Percentiles rank a stretch among this genome's conserved stretches.
These are phyloP conservation scores for Oenanthe melanoleuca DNA, from an alignment of 2,113 vertebrate genomes.

Conservation along the genomic window DNA sequence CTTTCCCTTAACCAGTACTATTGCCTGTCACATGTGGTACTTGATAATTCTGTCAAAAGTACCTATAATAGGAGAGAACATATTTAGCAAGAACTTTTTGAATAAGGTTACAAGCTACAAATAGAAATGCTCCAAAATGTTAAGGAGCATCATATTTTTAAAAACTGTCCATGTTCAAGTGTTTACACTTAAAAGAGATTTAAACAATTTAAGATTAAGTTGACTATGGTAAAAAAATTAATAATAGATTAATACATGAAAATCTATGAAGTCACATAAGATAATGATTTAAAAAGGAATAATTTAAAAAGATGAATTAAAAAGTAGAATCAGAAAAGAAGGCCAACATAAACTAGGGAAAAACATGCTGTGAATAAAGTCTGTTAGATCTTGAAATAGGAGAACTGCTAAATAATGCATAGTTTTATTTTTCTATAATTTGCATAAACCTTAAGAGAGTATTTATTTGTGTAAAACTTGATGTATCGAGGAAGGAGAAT, in stretches of 20 bases:
- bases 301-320: constrained; percentile 88
- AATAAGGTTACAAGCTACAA: constrained; percentile 73
- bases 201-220: constrained; percentile 84
- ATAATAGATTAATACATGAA: constrained; percentile 86
- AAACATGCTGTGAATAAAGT: constrained; percentile 90
- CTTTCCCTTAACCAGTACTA: constrained; percentile 54
- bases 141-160: constrained; percentile 72
- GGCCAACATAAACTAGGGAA: constrained; percentile 88
- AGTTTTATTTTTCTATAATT: constrained; percentile 88
- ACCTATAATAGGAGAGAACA: constrained; percentile 72
- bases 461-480: constrained; percentile 90
- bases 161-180: constrained; percentile 70
- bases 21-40: constrained; percentile 70
- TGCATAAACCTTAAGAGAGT: constrained; percentile 90
- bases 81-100: constrained; percentile 73
- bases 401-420: constrained; percentile 89
- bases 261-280: constrained; percentile 85
- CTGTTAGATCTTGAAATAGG: constrained; percentile 90
- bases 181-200: constrained; percentile 81
- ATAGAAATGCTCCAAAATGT: constrained; percentile 70
- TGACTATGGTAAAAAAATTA: constrained; percentile 80
- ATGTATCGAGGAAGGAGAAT: constrained; percentile 83
- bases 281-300: constrained; percentile 90
- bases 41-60: constrained; percentile 75
- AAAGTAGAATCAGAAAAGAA: constrained; percentile 86